Base-by-base conservation (phyloP, 2,797 vertebrate genomes). In the Semaprochilodus insignis region DNA sequence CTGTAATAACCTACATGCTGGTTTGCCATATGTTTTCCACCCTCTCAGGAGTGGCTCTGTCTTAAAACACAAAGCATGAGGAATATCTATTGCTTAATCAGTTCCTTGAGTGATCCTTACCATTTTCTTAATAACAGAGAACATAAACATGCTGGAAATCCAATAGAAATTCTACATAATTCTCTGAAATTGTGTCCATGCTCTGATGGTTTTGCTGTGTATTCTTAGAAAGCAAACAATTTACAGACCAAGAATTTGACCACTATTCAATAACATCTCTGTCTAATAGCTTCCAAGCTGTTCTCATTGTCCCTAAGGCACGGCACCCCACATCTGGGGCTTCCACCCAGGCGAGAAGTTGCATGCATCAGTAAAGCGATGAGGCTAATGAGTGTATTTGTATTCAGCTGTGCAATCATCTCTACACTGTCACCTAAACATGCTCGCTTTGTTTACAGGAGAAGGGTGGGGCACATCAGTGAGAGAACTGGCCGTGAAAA, bases 391-490 rank as follows among this genome's bases (percentile, higher is more conserved):
- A 85, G 65, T 36, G 57, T 44, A 14, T 72, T 40, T 21, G 34
- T 21, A 65, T 79, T 78, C 59, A 75, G 52, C 27, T 63, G 40
- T 76, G 55, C 63, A 71, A 82, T 57, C 77, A 84, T 80, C 76
- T n/a, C 75, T 25, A 52, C 1, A 7, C 80, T 76, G 71, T 85
- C 81, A 81, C 78, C 48, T 63, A 80, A 55, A 73, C 66, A 65
- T 23, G 6, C 77, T 25, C 31, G 27, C 65, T 87, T 86, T 87
- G 85, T 86, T 86, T 85, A 86, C 86, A 85, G 81, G 60, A 73
- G 67, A 86, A 83, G 87, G 90, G 90, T 90, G 90, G 89, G 86
- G 88, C 85, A 79, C 81, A 67, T 69, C 76, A 80, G 81, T 75
- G 70, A 60, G 78, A 40, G 71, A 81, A 67, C 54, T 21, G 40